Base-by-base conservation (phyloP, 2,797 vertebrate genomes). In the Sebastes iracundus region DNA sequence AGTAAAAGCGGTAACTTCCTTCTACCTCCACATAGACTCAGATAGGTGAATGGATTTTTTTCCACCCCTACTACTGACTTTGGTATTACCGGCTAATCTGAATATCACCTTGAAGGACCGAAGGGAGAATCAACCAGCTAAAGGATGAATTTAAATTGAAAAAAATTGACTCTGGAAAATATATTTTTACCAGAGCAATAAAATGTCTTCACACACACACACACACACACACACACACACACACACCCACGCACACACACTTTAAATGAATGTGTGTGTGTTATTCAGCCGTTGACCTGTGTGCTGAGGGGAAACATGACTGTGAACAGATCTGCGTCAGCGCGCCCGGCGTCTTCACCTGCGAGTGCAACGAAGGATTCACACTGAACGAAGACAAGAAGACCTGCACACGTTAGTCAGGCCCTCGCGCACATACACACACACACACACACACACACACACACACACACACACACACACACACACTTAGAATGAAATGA, bases 291-390 rank as follows among this genome's bases (percentile, higher is more conserved):
- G 92, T 96, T 0, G 95, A 98, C 87, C 94, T 95, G 33, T 98
- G 97, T 6, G 89, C 95, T 0, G 93, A 95, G 0, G 96, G 96
- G 78, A 96, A 96, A 32, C 97, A 97, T 0, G 96, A 95, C 90
- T 99, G 97, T 33, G 95, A 97, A 70, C 97, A 98, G 49, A 90
- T 96, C 61, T 98, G 97, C 0, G 2, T 97, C 87, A 97, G 93
- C 18, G 38, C 93, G 5, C 95, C 81, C 0, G 96, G 96, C 25
- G 92, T 95, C 0, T 97, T 95, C 92, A 93, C 78, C 30, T 98
- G 97, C 77, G 93, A 72, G 85, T 97, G 97, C 90, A 90, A 77
- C 2, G 1, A 84, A 0, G 97, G 97, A 33, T 97, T 95, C 94
- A 82, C 84, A 38, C 96, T 98, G 73, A 97, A 96, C 71, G 87